Base-by-base conservation (phyloP, 1,140 invertebrate genomes). In the Lethocerus indicus region DNA sequence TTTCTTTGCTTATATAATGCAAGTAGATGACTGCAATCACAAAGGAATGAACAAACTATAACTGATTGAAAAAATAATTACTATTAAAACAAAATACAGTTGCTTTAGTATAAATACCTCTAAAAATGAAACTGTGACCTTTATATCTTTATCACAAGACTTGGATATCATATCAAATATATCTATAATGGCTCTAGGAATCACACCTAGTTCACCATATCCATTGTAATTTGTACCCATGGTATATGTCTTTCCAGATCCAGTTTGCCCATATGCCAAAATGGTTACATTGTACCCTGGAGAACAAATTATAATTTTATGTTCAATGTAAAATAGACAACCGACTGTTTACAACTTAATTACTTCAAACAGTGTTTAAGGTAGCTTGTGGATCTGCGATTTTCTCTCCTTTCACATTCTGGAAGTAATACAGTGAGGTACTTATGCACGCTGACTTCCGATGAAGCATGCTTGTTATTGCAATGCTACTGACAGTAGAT, bases 211-310 rank as follows among this genome's bases (percentile, higher is more conserved):
- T 28, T 72, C 73, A 24, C 74, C 72, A 24, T 74, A 70, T 47
- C 80, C 74, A 27, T 65, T 66, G 53, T 81, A 85, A 51, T 75
- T 73, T 0, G 88, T 92, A 2, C 89, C 89, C 89, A 95, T 94
- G 0, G 87, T 85, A 65, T 81, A 78, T 0, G 89, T 95, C 64
- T 94, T 95, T 0, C 90, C 89, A 55, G 86, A 89, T 7, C 89
- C 89, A 2, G 90, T 95, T 65, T 94, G 90, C 1, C 91, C 90
- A 68, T 95, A 95, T 0, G 91, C 90, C 32, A 90, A 59, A 53
- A 92, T 83, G 14, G 91, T 95, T 1, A 90, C 80, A 73, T 95
- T 95, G 59, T 87, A 91, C 5, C 85, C 81, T 82, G 56, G 47
- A 61, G 59, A 58, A 49, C 40, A 51, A 54, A 53, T 49, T 57